Evolutionary conservation across 2,113 vertebrate genomes (phyloP), one percentile per base, ranked within the genome.

Genomic region (Capricornis sumatraensis): DNA sequence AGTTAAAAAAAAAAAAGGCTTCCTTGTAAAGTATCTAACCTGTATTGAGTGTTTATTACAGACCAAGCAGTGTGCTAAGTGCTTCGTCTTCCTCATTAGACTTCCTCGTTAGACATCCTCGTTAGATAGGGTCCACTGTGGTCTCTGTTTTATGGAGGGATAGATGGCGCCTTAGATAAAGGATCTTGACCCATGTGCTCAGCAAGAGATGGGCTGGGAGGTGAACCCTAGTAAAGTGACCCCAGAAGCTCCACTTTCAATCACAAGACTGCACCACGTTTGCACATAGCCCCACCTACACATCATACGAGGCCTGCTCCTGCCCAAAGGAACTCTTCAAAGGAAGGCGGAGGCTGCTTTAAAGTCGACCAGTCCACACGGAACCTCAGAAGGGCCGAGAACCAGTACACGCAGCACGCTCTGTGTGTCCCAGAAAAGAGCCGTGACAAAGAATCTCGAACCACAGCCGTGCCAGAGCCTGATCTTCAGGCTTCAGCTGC

Each of bases 191-290:
- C 23, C 1, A 5, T 19, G 30, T 43, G 4, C 28, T 52, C 23
- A 27, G 27, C 12, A 28, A 28, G 25, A 2, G 15, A 8, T 11
- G 27, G 19, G 33, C 2, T 90, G 57, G 36, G 60, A 86, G 97
- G 81, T 30, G 12, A 95, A 71, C 19, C 57, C 23, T 67, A n/a
- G 25, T 7, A 6, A 7, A 30, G 53, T 78, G 55, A 81, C 45
- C 40, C 74, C 28, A 57, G 53, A 52, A 19, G 5, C 2, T 15
- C 23, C 7, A 55, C 21, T 43, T 33, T n/a, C 27, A 84, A 64
- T 58, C 19, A 6, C 4, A 1, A 52, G 12, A 78, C 40, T 4
- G 2, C 4, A n/a, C 8, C 7, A 2, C 1, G 2, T 10, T 23
- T 17, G 36, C 1, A 14, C 6, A 50, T 2, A 11, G 4, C 55